Percentiles rank a stretch among this genome's conserved stretches.
phyloP scores from a whole-genome alignment of 2,113 vertebrate genomes.

The Platysteira castanea region DNA sequence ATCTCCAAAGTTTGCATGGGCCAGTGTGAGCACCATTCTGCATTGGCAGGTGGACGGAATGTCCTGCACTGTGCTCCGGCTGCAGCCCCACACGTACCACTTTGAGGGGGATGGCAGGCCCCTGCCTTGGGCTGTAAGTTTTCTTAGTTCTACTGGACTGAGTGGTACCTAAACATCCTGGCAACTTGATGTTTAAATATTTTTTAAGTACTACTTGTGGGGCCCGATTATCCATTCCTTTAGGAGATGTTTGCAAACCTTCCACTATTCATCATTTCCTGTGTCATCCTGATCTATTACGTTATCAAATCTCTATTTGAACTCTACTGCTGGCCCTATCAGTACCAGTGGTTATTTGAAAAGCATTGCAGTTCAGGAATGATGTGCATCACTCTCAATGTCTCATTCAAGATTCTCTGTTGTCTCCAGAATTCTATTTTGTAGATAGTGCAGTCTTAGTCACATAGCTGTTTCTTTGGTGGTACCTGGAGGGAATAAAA shows the following conservation, averaged over 20 bases:
- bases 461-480: neutral
- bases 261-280: neutral
- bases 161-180: neutral
- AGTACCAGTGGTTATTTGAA: neutral
- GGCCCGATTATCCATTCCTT: neutral
- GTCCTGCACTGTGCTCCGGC: accelerated
- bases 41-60: neutral
- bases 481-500: neutral
- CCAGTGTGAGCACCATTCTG: accelerated
- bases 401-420: neutral
- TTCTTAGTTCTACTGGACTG: neutral
- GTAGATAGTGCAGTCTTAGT: neutral
- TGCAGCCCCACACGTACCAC: neutral
- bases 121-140: neutral
- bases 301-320: neutral
- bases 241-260: neutral
- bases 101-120: accelerated
- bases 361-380: neutral
- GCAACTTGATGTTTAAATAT: accelerated
- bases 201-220: neutral
- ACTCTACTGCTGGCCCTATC: neutral
- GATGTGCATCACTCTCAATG: neutral
- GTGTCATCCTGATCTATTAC: neutral
- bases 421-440: neutral
- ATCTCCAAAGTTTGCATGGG: neutral